These are phyloP conservation scores for Itoplectis maculator DNA, from an alignment of 2,888 invertebrate species.

Conservation along the genomic window DNA sequence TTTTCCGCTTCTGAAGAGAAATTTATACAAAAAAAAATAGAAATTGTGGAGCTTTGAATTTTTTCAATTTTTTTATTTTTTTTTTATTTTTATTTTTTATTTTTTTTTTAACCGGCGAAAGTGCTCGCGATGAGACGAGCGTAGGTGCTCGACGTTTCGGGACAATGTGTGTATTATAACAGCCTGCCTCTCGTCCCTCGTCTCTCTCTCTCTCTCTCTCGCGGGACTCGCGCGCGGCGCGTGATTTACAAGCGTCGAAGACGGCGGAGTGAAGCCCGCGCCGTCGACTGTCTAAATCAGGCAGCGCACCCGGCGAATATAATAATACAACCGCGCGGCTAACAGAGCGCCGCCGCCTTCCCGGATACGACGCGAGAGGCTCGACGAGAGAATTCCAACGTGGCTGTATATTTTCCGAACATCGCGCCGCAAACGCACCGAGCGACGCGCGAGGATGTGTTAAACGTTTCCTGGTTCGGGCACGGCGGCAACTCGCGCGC, in stretches of 20 bases:
- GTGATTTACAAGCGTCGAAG: conserved; percentile 34
- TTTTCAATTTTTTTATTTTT: no score
- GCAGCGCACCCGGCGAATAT: neutral
- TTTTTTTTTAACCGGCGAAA: neutral
- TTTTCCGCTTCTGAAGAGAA: neutral
- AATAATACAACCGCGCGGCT: conserved; percentile 34
- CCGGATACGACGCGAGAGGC: neutral
- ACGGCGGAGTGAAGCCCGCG: neutral
- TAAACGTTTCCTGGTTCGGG: neutral
- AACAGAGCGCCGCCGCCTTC: no score
- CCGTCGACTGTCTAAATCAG: conserved; percentile 24
- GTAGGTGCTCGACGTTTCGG: conserved; percentile 8
- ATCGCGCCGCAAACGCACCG: neutral
- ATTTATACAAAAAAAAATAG: neutral
- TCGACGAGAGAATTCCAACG: conserved; percentile 9
- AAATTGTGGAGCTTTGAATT: no score
- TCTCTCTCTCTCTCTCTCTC: no score
- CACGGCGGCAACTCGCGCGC: neutral
- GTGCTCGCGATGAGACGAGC: neutral
- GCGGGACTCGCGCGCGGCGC: no score
- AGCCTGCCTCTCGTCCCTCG: conserved; percentile 10
- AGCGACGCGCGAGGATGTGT: neutral
- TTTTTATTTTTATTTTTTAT: no score
- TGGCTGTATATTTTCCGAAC: neutral
- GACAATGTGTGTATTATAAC: conserved; percentile 8